A percentile compares a stretch with the other conserved stretches of the same genome.
Conservation (phyloP, 2,888 invertebrate species). For the Lordiphosa andalusiaca region DNA sequence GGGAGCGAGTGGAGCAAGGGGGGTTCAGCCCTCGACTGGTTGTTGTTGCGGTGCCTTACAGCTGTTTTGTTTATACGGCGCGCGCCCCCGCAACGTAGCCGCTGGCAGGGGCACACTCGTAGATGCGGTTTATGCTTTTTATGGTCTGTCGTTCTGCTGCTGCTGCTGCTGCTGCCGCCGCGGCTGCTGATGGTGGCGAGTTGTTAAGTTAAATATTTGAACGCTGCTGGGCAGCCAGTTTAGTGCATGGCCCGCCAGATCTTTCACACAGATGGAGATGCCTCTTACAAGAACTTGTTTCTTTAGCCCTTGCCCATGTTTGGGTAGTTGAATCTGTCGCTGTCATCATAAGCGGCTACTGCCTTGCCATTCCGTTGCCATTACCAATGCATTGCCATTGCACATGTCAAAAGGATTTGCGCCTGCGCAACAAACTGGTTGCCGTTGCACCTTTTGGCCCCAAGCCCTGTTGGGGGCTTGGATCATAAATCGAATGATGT, state of each 20-base stretch:
- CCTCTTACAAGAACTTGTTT: constrained; percentile 53
- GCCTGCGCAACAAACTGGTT: constrained; percentile 41
- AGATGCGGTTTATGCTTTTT: constrained; percentile 45
- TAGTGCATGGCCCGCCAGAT: constrained; percentile 39
- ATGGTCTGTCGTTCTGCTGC: constrained; percentile 23
- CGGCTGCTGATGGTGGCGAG: constrained; percentile 52
- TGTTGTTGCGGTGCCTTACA: constrained; percentile 34
- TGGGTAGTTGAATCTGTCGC: constrained; percentile 42
- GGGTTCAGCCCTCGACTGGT: constrained; percentile 24
- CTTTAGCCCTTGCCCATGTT: constrained; percentile 62
- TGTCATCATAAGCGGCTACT: constrained; percentile 47
- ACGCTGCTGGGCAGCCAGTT: constrained; percentile 50
- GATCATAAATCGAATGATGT: constrained; percentile 49
- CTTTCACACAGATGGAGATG: constrained; percentile 34
- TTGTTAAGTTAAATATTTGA: constrained; percentile 75
- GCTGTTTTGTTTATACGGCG: constrained; percentile 41
- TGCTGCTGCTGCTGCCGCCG: constrained; percentile 23
- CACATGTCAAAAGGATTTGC: constrained; percentile 63
- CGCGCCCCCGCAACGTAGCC: constrained; percentile 17
- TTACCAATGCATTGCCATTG: constrained; percentile 28
- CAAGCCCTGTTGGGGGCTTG: constrained; percentile 12
- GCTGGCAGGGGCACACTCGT: constrained; percentile 2
- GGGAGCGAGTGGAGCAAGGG: constrained; percentile 9
- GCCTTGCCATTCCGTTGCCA: constrained; percentile 17
- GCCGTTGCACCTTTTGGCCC: constrained; percentile 14